Conservation (phyloP, 2,797 vertebrate species). For the Pantherophis alleghaniensis region DNA sequence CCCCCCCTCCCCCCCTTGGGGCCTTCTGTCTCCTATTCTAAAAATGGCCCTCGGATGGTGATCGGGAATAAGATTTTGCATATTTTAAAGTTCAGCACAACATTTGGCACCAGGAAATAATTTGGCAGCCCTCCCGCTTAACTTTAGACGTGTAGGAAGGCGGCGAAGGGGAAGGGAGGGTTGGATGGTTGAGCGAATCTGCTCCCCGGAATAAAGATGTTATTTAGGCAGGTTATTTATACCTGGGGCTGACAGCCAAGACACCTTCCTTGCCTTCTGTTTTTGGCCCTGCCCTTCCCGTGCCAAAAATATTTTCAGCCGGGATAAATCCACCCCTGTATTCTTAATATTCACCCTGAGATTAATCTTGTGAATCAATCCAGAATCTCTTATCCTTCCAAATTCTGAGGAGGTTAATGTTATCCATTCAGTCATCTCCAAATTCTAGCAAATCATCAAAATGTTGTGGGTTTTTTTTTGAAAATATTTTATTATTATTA, state of each 20-base stretch:
- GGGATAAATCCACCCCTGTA: conserved; percentile 17
- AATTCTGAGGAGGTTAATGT: not conserved
- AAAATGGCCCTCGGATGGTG: not conserved
- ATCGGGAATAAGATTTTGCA: conserved; percentile 23
- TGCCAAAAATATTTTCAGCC: not conserved
- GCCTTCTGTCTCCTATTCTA: not conserved
- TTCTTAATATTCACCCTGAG: not conserved
- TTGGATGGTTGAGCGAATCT: not conserved
- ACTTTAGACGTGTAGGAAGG: conserved; percentile 6
- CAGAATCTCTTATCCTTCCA: not conserved
- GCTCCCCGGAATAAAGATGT: conserved; percentile 33
- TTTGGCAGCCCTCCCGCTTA: conserved; percentile 35
- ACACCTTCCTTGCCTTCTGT: not conserved
- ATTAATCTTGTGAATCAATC: conserved; percentile 10
- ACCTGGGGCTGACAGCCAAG: conserved; percentile 37
- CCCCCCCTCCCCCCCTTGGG: no score
- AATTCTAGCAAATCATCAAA: not conserved
- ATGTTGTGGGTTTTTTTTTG: not conserved
- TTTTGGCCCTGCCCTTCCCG: conserved; percentile 37
- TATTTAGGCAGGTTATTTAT: conserved; percentile 2
- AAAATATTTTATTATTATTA: no score
- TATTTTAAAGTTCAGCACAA: conserved; percentile 38
- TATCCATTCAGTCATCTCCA: not conserved
- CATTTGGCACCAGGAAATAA: conserved; percentile 27
- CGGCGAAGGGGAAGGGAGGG: not conserved